Evolutionary conservation across 1,140 invertebrate species (phyloP).

Genomic region (Anastrepha ludens): DNA sequence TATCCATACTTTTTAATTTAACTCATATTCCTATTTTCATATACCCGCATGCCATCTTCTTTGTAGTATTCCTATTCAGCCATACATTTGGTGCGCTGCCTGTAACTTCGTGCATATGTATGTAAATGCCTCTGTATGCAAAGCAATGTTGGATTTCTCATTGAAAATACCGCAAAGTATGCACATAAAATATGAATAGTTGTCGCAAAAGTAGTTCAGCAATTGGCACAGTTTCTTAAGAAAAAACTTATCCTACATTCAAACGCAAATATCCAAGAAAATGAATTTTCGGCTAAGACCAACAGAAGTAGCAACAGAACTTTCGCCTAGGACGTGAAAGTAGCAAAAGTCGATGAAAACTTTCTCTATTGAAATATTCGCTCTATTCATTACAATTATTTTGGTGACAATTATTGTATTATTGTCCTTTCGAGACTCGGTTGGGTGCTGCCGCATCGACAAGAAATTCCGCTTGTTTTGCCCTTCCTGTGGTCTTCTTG

Average conservation of each 20-base stretch:
- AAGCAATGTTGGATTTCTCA: background rate
- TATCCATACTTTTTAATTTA: background rate
- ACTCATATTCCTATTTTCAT: background rate
- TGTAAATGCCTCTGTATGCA: background rate
- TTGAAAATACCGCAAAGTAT: constrained; percentile 32
- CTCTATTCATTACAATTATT: constrained; percentile 49
- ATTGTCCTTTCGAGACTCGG: background rate
- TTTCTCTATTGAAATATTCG: constrained; percentile 33
- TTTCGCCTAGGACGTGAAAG: background rate
- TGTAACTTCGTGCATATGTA: background rate
- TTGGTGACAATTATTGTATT: constrained; percentile 51
- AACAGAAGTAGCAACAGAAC: background rate
- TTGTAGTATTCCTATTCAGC: no score
- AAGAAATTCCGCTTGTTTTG: background rate
- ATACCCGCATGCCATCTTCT: background rate
- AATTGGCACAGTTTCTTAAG: background rate
- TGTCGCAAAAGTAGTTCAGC: constrained; percentile 34
- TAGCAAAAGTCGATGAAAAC: background rate
- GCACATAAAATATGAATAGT: constrained; percentile 45
- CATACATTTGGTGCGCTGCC: no score
- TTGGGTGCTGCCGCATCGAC: background rate
- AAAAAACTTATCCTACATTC: constrained; percentile 7
- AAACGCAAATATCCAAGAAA: constrained; percentile 18
- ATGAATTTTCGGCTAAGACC: background rate
- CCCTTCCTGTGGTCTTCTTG: background rate